Evolutionary conservation across 1,140 invertebrate genomes (phyloP), one percentile per base, ranked within the genome.

Genomic region (Manduca sexta): DNA sequence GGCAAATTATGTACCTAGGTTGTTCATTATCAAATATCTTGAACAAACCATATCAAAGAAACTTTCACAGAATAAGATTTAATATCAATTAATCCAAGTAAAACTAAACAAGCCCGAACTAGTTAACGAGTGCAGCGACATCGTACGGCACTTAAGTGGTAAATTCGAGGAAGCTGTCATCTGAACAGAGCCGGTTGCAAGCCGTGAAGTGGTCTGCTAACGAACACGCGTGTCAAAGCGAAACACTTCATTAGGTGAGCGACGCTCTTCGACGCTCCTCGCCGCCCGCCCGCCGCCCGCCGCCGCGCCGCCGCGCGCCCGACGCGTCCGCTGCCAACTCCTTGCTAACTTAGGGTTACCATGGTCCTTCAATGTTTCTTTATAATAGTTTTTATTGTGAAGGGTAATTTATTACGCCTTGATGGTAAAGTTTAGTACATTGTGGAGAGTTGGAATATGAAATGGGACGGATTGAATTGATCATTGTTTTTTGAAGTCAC

Each of bases 211-310:
- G 77, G 78, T 77, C 69, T 74, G 79, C 78, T 84, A 84, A 84
- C 81, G 81, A 84, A 83, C 72, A 76, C 75, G 77, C 80, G 77
- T 78, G 81, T 82, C 78, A 83, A 82, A 84, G 78, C 77, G 74
- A 79, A 77, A 74, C 81, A 82, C 81, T 84, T 84, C 78, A 84
- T 84, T 84, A 84, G 81, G 72, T 82, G 81, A 84, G 77, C 75
- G 72, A 67, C 65, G 66, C 74, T 68, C 67, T 59, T 65, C 64
- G 55, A 55, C 48, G 51, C 59, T 57, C 44, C 52, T 42, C 55
- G 57, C 49, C 55, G 31, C 44, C 48, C 38, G 26, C 13, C 45
- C 43, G 12, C 49, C 50, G 3, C 30, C 30, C 41, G 34, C 40
- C 31, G 45, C 34, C 43, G n/a, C 34, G 46, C 29, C 58, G 14